Percentiles rank a stretch among this genome's conserved stretches.
Conservation (phyloP, 2,113 vertebrate genomes). For the Eclectus roratus region DNA sequence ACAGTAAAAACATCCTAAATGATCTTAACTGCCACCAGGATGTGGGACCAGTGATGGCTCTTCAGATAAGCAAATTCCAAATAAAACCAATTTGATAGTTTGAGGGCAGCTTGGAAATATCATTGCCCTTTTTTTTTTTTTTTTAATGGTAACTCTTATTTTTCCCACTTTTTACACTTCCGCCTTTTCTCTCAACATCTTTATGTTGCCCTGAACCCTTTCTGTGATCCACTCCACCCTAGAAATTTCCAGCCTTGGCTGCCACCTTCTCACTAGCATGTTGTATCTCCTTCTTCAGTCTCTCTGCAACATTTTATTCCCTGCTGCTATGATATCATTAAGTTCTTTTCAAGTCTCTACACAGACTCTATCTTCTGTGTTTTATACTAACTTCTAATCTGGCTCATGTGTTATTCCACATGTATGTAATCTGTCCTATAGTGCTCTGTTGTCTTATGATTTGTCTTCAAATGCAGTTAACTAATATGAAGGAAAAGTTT, state of each 20-base stretch:
- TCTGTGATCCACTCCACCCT: neutral
- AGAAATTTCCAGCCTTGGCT: neutral
- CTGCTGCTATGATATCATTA: neutral
- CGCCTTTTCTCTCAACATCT: neutral
- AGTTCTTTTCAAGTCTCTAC: neutral
- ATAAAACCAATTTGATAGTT: neutral
- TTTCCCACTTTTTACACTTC: neutral
- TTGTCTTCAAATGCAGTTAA: neutral
- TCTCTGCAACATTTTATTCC: neutral
- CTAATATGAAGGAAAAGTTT: neutral
- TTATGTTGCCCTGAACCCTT: neutral
- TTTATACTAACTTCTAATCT: neutral
- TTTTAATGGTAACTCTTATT: neutral
- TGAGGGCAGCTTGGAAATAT: neutral
- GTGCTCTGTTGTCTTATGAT: neutral
- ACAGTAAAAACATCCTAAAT: constrained; percentile 65
- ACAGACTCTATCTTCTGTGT: neutral
- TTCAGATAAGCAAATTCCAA: constrained; percentile 31
- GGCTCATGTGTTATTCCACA: neutral
- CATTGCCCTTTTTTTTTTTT: neutral
- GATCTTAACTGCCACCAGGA: constrained; percentile 54
- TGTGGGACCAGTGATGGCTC: neutral
- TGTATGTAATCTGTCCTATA: neutral
- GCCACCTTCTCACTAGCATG: neutral
- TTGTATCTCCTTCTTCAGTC: neutral